Evolutionary conservation across 2,113 vertebrate genomes (phyloP).

Genomic region (Callorhinus ursinus): DNA sequence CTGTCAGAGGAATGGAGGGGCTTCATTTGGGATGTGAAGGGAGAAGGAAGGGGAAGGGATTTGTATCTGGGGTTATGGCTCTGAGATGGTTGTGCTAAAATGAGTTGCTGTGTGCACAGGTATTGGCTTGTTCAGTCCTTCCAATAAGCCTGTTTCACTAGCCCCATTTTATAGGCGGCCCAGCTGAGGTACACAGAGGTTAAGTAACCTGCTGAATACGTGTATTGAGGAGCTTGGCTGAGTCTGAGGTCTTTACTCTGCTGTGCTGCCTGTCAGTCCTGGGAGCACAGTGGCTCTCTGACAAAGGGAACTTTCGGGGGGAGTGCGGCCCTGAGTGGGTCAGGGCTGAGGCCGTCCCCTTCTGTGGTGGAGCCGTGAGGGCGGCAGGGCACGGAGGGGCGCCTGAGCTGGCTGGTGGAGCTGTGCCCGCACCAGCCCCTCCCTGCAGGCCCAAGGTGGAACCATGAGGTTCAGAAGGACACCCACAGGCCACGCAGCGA

Average conservation of each 20-base stretch:
- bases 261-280: not conserved
- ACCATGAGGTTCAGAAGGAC: not conserved
- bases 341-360: not conserved
- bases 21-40: not conserved
- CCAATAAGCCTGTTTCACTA: not conserved
- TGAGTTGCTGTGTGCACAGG: not conserved
- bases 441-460: not conserved
- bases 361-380: not conserved
- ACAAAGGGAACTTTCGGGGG: not conserved
- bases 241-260: accelerated
- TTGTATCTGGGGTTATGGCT: not conserved
- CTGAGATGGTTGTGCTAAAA: not conserved
- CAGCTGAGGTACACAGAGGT: not conserved
- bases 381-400: not conserved
- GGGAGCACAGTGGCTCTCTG: not conserved
- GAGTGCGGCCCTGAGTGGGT: accelerated
- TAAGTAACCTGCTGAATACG: not conserved
- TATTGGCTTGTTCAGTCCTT: not conserved
- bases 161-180: not conserved
- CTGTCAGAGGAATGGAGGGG: not conserved
- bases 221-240: not conserved
- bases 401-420: not conserved
- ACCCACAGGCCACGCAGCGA: accelerated
- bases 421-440: accelerated
- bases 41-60: not conserved